Evolutionary conservation across 2,888 invertebrate species (phyloP).

Genomic region (Adelognathus sp.): DNA sequence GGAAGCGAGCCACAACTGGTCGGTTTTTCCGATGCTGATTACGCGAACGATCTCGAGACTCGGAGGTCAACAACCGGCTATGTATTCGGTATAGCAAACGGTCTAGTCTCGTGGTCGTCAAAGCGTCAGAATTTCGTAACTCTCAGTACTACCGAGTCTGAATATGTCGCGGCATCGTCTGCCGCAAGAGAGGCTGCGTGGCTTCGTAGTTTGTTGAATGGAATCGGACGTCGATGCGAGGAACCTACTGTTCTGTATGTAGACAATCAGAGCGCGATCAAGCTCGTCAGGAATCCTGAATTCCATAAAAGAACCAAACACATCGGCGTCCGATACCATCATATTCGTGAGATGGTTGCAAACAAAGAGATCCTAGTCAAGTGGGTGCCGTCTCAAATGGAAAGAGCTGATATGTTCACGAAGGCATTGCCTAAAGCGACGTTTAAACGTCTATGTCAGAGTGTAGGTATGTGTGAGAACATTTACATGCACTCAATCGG

Average conservation of each 20-base stretch:
- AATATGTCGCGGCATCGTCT: background rate
- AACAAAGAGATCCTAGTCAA: background rate
- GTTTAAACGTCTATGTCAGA: background rate
- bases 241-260: background rate
- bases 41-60: no score
- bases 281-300: slow-evolving; percentile 11
- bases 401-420: slow-evolving; percentile 26
- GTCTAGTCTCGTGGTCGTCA: slow-evolving; percentile 13
- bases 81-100: background rate
- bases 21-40: no score
- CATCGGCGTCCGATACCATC: slow-evolving; percentile 36
- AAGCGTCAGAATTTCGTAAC: slow-evolving; percentile 12
- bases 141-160: slow-evolving; percentile 18
- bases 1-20: background rate
- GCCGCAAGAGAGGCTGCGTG: background rate
- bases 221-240: slow-evolving; percentile 20
- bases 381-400: background rate
- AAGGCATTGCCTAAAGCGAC: slow-evolving; percentile 14
- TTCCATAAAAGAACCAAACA: slow-evolving; percentile 31
- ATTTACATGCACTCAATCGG: background rate
- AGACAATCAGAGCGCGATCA: slow-evolving; percentile 29
- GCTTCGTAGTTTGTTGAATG: slow-evolving; percentile 7
- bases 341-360: slow-evolving; percentile 21
- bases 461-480: background rate
- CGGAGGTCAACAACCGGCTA: no score